A percentile compares a stretch with the other conserved stretches of the same genome.
Conservation (phyloP, 2,888 invertebrate genomes). For the Drosophila eohydei region DNA sequence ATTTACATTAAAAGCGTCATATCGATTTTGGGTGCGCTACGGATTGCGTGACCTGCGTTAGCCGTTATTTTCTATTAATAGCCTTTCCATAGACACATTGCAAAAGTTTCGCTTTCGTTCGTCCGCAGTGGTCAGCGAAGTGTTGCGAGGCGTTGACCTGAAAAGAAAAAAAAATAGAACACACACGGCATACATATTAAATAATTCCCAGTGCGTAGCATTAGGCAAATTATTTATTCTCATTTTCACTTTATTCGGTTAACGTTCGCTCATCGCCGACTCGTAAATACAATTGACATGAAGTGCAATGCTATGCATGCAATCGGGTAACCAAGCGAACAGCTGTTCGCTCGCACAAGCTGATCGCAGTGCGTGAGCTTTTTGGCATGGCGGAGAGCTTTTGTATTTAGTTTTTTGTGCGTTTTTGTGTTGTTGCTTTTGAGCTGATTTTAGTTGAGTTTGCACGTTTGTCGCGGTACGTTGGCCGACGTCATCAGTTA, state of each 20-base stretch:
- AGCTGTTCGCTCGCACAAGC: constrained; percentile 49
- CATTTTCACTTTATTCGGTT: not conserved
- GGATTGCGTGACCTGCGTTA: constrained; percentile 56
- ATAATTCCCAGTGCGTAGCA: constrained; percentile 54
- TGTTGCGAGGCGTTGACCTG: constrained; percentile 71
- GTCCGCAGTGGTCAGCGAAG: constrained; percentile 39
- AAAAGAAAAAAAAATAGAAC: constrained; percentile 51
- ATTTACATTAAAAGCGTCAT: constrained; percentile 67
- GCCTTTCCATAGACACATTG: constrained; percentile 61
- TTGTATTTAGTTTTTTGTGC: constrained; percentile 26
- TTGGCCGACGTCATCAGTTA: constrained; percentile 45
- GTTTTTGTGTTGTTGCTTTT: constrained; percentile 46
- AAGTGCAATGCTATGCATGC: constrained; percentile 27
- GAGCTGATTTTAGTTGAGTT: constrained; percentile 64
- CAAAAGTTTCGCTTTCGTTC: constrained; percentile 59
- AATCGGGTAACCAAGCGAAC: constrained; percentile 27
- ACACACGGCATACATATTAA: constrained; percentile 47
- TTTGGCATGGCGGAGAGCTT: constrained; percentile 42
- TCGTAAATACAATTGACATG: constrained; percentile 41
- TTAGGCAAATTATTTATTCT: constrained; percentile 32
- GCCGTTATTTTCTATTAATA: constrained; percentile 60
- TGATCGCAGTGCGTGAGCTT: constrained; percentile 46
- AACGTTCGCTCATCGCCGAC: not conserved
- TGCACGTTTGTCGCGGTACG: constrained; percentile 59
- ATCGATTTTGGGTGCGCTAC: constrained; percentile 70